phyloP scores from a whole-genome alignment of 2,113 vertebrate species.

The Litocranius walleri region DNA sequence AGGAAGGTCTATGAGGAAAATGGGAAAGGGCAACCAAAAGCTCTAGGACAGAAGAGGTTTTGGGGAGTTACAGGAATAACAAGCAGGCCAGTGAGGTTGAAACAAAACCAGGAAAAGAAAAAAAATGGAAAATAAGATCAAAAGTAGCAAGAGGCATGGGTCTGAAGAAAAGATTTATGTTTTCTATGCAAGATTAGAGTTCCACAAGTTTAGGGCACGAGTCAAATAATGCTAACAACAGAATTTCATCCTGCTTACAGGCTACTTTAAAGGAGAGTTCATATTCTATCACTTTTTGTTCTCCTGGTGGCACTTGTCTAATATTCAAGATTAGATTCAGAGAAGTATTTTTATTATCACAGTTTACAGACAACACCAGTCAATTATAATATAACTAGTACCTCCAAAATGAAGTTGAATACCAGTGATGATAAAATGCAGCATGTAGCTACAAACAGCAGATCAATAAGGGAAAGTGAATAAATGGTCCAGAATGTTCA shows the following conservation, averaged over 20 bases:
- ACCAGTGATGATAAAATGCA: not conserved
- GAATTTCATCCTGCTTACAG: not conserved
- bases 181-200: not conserved
- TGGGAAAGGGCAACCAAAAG: not conserved
- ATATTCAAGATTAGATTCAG: not conserved
- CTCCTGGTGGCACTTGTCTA: not conserved
- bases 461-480: not conserved
- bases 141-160: not conserved
- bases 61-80: not conserved
- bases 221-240: not conserved
- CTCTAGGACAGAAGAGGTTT: not conserved
- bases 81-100: not conserved
- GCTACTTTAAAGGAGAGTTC: not conserved
- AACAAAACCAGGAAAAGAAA: not conserved
- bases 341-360: not conserved
- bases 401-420: constrained; percentile 2
- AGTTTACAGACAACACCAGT: not conserved
- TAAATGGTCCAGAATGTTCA: not conserved
- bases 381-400: not conserved
- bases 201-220: not conserved
- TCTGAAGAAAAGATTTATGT: not conserved
- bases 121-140: not conserved
- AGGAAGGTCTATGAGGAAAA: not conserved
- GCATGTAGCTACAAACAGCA: not conserved
- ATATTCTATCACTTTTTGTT: not conserved